Evolutionary conservation across 2,113 vertebrate genomes (phyloP).

Genomic region (Phylloscopus trochiloides): DNA sequence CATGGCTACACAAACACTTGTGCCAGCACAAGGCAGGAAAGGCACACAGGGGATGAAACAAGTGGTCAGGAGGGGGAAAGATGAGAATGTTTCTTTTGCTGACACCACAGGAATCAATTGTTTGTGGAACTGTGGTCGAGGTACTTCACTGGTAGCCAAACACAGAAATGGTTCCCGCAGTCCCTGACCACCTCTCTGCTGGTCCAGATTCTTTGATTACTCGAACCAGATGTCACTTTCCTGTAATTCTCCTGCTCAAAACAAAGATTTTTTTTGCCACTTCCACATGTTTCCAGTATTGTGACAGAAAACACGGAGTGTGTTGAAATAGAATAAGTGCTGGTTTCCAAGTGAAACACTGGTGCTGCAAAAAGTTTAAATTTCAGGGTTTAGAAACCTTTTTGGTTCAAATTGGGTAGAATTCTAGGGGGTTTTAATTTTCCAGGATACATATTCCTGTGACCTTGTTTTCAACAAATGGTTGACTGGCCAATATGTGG

Average conservation of each 20-base stretch:
- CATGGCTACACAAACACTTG: background rate
- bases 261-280: background rate
- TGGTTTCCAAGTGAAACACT: background rate
- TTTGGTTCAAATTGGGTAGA: background rate
- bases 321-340: background rate
- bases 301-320: background rate
- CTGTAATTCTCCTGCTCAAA: constrained; percentile 11
- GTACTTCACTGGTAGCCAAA: constrained; percentile 6
- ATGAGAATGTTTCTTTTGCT: constrained; percentile 28
- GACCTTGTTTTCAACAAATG: background rate
- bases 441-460: background rate
- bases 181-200: background rate
- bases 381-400: background rate
- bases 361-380: background rate
- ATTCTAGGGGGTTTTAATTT: background rate
- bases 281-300: background rate
- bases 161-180: background rate
- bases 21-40: constrained; percentile 5
- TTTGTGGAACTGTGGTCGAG: background rate
- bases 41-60: background rate
- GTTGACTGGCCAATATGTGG: background rate
- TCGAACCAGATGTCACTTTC: constrained; percentile 17
- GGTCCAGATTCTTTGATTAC: background rate
- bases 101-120: background rate
- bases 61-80: constrained; percentile 6